phyloP scores from a whole-genome alignment of 2,113 vertebrate species.

The Rhegmatorhina hoffmannsi region DNA sequence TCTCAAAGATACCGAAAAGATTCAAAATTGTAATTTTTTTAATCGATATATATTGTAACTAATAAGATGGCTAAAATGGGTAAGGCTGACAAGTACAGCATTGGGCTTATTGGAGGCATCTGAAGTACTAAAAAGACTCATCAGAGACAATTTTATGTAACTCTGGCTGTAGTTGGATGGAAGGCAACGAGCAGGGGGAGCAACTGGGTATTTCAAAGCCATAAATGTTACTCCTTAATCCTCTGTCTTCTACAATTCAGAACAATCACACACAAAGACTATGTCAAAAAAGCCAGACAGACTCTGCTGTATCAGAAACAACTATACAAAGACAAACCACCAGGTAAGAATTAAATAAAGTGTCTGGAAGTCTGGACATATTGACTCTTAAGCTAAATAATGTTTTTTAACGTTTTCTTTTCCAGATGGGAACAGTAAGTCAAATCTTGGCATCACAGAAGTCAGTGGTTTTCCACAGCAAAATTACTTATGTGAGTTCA shows the following conservation, averaged over 20 bases:
- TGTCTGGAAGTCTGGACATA: background rate
- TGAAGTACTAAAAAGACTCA: background rate
- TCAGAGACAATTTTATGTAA: background rate
- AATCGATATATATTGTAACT: conserved; percentile 26
- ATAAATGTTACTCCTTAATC: conserved; percentile 10
- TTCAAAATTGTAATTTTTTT: conserved; percentile 48
- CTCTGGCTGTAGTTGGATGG: background rate
- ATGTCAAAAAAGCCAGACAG: background rate
- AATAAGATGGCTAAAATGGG: conserved; percentile 25
- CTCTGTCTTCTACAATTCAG: conserved; percentile 29
- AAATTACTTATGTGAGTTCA: background rate
- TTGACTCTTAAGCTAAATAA: background rate
- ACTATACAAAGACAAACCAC: background rate
- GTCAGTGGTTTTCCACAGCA: background rate
- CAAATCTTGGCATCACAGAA: background rate
- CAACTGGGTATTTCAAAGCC: conserved; percentile 1
- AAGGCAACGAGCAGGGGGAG: background rate
- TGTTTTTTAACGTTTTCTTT: background rate
- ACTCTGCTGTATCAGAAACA: background rate
- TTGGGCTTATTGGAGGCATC: accelerated
- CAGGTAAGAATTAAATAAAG: background rate
- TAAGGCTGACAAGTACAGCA: background rate
- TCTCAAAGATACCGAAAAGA: conserved; percentile 73
- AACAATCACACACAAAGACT: background rate
- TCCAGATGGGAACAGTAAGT: background rate